Evolutionary conservation across 2,113 vertebrate genomes (phyloP).

Genomic region (Ctenomys sociabilis): DNA sequence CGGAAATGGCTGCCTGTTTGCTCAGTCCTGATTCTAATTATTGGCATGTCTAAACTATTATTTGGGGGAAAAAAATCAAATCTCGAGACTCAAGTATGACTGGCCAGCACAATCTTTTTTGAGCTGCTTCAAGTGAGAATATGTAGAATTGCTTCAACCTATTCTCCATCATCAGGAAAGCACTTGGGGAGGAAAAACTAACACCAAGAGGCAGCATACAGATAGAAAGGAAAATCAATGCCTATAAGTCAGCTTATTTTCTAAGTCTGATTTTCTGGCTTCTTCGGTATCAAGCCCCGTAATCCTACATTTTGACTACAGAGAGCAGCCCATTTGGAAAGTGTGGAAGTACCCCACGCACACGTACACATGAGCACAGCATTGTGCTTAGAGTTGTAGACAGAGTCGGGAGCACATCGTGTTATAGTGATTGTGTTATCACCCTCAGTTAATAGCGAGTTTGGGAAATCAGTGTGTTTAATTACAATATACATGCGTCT

Average conservation of each 20-base stretch:
- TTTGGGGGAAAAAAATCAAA: slow-evolving; percentile 33
- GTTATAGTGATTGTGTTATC: background rate
- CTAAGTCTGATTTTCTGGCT: background rate
- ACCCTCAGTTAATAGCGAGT: background rate
- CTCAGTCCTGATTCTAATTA: background rate
- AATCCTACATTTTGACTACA: background rate
- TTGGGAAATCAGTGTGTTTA: background rate
- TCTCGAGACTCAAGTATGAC: background rate
- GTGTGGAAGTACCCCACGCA: background rate
- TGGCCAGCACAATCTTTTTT: background rate
- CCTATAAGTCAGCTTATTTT: background rate
- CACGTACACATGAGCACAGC: background rate
- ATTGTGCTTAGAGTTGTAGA: background rate
- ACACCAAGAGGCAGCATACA: background rate
- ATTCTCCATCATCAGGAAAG: slow-evolving; percentile 11
- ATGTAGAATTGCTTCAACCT: background rate
- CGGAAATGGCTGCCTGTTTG: background rate
- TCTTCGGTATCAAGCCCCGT: background rate
- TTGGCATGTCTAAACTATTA: background rate
- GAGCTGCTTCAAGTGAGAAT: background rate
- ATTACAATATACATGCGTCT: background rate
- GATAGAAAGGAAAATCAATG: background rate
- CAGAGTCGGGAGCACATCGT: background rate
- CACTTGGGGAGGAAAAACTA: background rate
- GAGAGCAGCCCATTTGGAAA: background rate